These are phyloP conservation scores for Philereme transversata DNA, from an alignment of 2,888 invertebrate species.

Conservation along the genomic window DNA sequence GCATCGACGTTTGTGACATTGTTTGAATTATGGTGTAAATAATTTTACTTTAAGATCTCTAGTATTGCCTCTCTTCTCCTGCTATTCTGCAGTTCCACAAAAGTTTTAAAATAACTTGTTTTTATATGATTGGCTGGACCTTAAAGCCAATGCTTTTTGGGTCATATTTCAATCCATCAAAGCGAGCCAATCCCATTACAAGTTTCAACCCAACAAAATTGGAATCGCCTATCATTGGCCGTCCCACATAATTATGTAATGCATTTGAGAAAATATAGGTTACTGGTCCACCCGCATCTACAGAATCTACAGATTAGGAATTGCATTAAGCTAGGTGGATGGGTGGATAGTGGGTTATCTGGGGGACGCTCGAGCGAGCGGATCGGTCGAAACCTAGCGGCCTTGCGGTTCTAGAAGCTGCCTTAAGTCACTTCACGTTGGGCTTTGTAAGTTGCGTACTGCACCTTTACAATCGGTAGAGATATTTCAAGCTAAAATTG, in stretches of 20 bases:
- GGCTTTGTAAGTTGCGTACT: no score
- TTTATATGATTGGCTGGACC: conserved; percentile 1
- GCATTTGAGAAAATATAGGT: conserved; percentile 29
- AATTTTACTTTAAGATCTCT: no score
- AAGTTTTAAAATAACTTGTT: neutral
- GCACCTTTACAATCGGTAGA: no score
- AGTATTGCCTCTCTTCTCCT: no score
- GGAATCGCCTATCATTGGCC: conserved; percentile 14
- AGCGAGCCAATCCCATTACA: conserved; percentile 6
- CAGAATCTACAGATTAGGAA: conserved; percentile 31
- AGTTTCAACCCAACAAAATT: conserved; percentile 14
- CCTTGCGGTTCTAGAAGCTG: no score
- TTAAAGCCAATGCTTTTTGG: neutral
- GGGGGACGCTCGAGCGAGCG: conserved; percentile 12
- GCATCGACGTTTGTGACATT: no score
- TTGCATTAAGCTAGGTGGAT: conserved; percentile 26
- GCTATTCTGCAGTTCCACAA: no score
- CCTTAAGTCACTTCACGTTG: no score
- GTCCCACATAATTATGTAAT: conserved; percentile 29
- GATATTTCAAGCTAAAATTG: no score
- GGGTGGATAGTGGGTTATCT: conserved; percentile 11
- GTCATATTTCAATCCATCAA: conserved; percentile 3
- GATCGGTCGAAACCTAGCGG: conserved; percentile 15
- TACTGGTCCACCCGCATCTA: conserved; percentile 26
- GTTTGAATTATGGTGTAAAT: no score